phyloP scores from a whole-genome alignment of 2,113 vertebrate genomes.

The Fulica atra region DNA sequence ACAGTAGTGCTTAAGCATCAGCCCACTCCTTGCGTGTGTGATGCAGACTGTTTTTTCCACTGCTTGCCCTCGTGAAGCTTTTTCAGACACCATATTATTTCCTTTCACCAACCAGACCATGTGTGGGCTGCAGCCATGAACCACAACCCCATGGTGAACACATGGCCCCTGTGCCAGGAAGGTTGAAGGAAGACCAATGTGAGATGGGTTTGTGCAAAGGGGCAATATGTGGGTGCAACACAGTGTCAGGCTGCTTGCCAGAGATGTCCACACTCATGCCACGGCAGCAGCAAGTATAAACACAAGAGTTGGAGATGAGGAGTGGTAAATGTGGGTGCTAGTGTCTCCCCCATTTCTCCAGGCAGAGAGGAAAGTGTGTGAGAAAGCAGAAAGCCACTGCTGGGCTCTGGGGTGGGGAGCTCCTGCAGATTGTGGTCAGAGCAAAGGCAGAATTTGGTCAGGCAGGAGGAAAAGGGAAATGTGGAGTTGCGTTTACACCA shows the following conservation, averaged over 20 bases:
- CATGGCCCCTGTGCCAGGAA: neutral
- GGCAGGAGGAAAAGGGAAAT: neutral
- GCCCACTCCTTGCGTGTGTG: neutral
- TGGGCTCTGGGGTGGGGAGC: neutral
- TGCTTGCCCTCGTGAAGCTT: neutral
- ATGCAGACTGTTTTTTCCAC: neutral
- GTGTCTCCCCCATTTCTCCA: neutral
- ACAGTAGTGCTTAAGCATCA: neutral
- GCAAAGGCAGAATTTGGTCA: neutral
- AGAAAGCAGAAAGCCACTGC: neutral
- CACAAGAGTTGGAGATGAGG: neutral
- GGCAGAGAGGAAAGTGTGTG: neutral
- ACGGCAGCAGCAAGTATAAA: rapidly evolving
- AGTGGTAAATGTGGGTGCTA: neutral
- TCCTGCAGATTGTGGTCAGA: rapidly evolving
- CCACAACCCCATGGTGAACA: neutral
- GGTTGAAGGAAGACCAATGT: neutral
- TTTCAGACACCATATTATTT: neutral
- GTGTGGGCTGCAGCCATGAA: rapidly evolving
- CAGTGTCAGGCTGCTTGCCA: rapidly evolving
- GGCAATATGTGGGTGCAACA: rapidly evolving
- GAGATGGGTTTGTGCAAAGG: neutral
- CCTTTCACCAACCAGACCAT: neutral
- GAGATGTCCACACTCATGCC: neutral
- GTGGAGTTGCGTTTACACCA: neutral